Evolutionary conservation across 2,113 vertebrate genomes (phyloP).

Genomic region (Spea multiplicata): DNA sequence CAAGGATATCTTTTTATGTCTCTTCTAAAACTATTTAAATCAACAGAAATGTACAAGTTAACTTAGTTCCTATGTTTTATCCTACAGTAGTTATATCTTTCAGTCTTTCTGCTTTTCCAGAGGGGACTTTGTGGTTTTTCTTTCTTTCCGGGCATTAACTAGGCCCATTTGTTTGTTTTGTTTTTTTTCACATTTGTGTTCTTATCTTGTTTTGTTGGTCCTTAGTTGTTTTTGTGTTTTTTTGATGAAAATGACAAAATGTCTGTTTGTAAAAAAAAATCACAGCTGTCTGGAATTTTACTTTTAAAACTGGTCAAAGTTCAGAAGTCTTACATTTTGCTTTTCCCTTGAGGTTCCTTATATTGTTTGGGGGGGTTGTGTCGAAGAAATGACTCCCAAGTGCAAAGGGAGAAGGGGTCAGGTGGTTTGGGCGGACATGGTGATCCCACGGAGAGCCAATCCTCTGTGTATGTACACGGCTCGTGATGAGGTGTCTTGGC

Average conservation of each 20-base stretch:
- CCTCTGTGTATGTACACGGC: slow-evolving; percentile 97
- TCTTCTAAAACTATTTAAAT: slow-evolving; percentile 99
- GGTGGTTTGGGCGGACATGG: slow-evolving; percentile 85
- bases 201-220: slow-evolving; percentile 85
- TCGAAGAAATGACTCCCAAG: slow-evolving; percentile 90
- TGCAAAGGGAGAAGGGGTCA: slow-evolving; percentile 79
- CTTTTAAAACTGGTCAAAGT: slow-evolving; percentile 97
- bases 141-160: slow-evolving; percentile 66
- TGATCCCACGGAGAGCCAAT: slow-evolving; percentile 90
- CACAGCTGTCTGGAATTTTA: slow-evolving; percentile 99
- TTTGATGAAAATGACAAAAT: slow-evolving; percentile 84
- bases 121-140: slow-evolving; percentile 69
- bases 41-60: slow-evolving; percentile 99
- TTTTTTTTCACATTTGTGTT: slow-evolving; percentile 95
- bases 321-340: slow-evolving; percentile 86
- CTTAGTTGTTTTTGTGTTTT: slow-evolving; percentile 70
- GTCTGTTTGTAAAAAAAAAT: slow-evolving; percentile 82
- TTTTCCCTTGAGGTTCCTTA: slow-evolving; percentile 86
- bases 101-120: slow-evolving; percentile 93
- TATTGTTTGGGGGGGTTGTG: slow-evolving; percentile 91
- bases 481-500: slow-evolving; percentile 80
- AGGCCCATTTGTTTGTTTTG: slow-evolving; percentile 58
- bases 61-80: slow-evolving; percentile 99
- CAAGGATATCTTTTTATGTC: slow-evolving; percentile 88
- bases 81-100: slow-evolving; percentile 99